phyloP scores from a whole-genome alignment of 2,888 invertebrate species.

The Pantelozetes paolii region DNA sequence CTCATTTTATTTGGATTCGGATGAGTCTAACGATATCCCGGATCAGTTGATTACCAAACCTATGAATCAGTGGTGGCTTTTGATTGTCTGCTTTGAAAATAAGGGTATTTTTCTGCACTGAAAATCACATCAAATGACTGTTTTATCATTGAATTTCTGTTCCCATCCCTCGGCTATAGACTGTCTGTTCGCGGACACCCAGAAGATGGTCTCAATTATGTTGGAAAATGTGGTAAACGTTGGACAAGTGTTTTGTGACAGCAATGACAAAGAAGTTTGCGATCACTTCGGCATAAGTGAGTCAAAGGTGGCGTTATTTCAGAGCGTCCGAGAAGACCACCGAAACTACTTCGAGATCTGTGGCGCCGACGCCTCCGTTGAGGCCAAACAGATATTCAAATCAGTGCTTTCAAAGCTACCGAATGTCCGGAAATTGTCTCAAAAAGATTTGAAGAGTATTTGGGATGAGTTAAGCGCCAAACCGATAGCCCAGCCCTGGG shows the following conservation, averaged over 20 bases:
- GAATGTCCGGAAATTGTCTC: slow-evolving; percentile 1
- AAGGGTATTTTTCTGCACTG: background rate
- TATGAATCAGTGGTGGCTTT: slow-evolving; percentile 11
- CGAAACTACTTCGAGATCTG: slow-evolving; percentile 24
- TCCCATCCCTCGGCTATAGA: slow-evolving; percentile 48
- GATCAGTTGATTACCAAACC: background rate
- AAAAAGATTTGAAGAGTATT: background rate
- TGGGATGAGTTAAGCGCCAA: slow-evolving; percentile 53
- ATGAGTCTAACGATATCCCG: background rate
- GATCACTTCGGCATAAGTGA: slow-evolving; percentile 53
- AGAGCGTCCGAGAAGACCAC: slow-evolving; percentile 36
- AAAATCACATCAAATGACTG: too few species aligned
- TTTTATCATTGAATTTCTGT: too few species aligned
- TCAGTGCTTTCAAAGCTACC: slow-evolving; percentile 28
- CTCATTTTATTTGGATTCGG: background rate
- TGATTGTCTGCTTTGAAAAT: slow-evolving; percentile 14
- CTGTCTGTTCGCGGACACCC: slow-evolving; percentile 59
- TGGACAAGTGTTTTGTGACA: slow-evolving; percentile 57
- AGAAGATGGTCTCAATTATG: slow-evolving; percentile 66
- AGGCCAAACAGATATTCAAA: slow-evolving; percentile 23
- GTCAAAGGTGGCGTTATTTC: slow-evolving; percentile 54
- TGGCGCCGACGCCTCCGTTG: slow-evolving; percentile 4
- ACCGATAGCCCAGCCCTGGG: slow-evolving; percentile 51
- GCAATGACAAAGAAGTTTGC: slow-evolving; percentile 55
- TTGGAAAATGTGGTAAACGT: slow-evolving; percentile 60